Base-by-base conservation (phyloP, 1,140 invertebrate species). In the Macrobrachium rosenbergii region DNA sequence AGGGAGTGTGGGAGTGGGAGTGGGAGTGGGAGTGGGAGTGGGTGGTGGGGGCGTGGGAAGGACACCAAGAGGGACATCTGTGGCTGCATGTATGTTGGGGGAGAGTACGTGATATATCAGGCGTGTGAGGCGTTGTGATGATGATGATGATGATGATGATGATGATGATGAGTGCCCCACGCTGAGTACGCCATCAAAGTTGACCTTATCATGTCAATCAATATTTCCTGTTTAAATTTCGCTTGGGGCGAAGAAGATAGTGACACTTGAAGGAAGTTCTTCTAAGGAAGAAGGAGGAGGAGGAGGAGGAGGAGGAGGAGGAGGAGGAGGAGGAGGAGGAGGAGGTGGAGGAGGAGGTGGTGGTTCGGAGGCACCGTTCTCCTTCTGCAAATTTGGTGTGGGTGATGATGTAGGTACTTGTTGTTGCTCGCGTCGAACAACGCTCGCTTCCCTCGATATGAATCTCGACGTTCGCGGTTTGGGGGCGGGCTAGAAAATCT, bases 211-310 rank as follows among this genome's bases (percentile, higher is more conserved):
- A 72, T 16, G 23, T 16, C 21, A 43, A 72, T 72, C 69, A 43
- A 72, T 72, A 72, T 72, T 72, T 72, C 69, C 69, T 72, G 69
- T 72, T 72, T 72, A 72, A 72, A 72, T 72, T 72, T 43, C 23
- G 69, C 21, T 72, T 12, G 69, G 69, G 69, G 69, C 69, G 69
- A 72, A 23, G n/a, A 43, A 72, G 69, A 72, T 72, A 72, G 23
- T 72, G 69, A 72, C 23, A 72, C 23, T 28, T 8, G 37, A 43
- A 16, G 69, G 69, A 37, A 23, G n/a, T 21, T 63, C 37, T 5
- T 43, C 52, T 11, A 28, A 14, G 14, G 23, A 21, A 23, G 52
- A 14, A 28, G 43, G 7, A 8, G 14, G n/a, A 58, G 11, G 23
- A 21, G 5, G 23, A 28, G 17, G 23, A 43, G 16, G n/a, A 2